Evolutionary conservation across 2,888 invertebrate species (phyloP).

Genomic region (Troilus luridus): DNA sequence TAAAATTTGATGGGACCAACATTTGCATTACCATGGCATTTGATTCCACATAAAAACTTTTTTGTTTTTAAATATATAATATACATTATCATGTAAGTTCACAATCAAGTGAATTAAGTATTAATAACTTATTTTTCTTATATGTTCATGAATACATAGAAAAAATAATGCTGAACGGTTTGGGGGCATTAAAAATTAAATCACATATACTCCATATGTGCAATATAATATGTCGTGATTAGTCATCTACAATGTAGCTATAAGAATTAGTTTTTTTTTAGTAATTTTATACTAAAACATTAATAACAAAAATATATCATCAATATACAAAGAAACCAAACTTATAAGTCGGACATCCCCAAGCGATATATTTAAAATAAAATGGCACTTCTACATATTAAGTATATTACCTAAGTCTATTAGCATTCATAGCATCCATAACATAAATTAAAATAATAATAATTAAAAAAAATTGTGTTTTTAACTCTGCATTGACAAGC

Average conservation of each 20-base stretch:
- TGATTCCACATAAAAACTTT: slow-evolving; percentile 46
- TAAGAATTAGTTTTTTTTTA: slow-evolving; percentile 50
- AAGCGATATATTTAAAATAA: slow-evolving; percentile 60
- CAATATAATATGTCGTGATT: slow-evolving; percentile 49
- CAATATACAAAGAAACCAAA: slow-evolving; percentile 54
- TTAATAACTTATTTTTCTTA: slow-evolving; percentile 1
- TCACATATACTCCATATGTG: slow-evolving; percentile 56
- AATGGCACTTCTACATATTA: slow-evolving; percentile 63
- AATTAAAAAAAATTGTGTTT: slow-evolving; percentile 44
- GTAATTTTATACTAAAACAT: slow-evolving; percentile 57
- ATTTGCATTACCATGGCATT: slow-evolving; percentile 46
- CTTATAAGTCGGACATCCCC: slow-evolving; percentile 53
- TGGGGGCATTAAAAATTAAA: slow-evolving; percentile 54
- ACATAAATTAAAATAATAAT: slow-evolving; percentile 50
- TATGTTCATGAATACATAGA: slow-evolving; percentile 41
- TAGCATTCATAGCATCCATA: slow-evolving; percentile 56
- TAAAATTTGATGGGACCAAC: slow-evolving; percentile 53
- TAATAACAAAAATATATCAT: slow-evolving; percentile 53
- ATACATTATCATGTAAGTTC: slow-evolving; percentile 51
- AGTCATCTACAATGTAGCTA: slow-evolving; percentile 51
- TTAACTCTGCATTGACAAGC: slow-evolving; percentile 49
- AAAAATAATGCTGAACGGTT: slow-evolving; percentile 48
- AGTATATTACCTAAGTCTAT: slow-evolving; percentile 57
- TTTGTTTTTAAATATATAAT: slow-evolving; percentile 51
- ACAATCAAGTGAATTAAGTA: slow-evolving; percentile 40